Percentiles rank a stretch among this genome's conserved stretches.
These are phyloP conservation scores for Myrmecophaga tridactyla DNA, from an alignment of 2,113 vertebrate genomes.

Conservation along the genomic window DNA sequence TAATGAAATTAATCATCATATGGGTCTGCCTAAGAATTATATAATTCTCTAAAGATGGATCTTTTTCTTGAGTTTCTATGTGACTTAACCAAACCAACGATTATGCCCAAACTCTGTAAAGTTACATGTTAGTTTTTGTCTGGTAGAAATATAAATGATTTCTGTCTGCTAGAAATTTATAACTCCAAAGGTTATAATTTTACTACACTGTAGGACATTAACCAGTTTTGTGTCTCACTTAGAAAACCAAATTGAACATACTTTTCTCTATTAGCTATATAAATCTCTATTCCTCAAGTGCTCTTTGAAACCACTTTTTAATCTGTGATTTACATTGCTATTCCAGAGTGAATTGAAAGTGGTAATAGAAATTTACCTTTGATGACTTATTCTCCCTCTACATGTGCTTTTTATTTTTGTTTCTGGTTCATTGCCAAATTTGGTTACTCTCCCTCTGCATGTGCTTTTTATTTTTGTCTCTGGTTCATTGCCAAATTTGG, in stretches of 20 bases:
- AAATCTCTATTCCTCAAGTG: not conserved
- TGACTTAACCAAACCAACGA: too few relatives aligned
- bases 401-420: not conserved
- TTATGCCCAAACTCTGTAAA: not conserved
- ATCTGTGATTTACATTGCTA: not conserved
- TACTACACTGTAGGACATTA: not conserved
- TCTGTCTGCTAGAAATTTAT: not conserved
- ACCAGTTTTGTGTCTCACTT: not conserved
- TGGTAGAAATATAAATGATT: not conserved
- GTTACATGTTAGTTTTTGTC: not conserved
- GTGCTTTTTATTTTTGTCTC: not conserved
- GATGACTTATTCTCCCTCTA: not conserved
- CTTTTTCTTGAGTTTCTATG: not conserved
- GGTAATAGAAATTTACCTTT: not conserved
- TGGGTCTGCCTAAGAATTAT: not conserved
- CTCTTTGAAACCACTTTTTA: not conserved
- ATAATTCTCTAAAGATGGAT: not conserved
- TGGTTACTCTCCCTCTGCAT: not conserved
- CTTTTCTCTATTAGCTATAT: not conserved
- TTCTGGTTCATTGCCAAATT: not conserved
- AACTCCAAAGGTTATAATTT: not conserved
- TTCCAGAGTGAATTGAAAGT: not conserved
- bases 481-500: not conserved
- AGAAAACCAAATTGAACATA: not conserved
- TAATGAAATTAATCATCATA: too few relatives aligned